phyloP scores from a whole-genome alignment of 2,113 vertebrate genomes.

The Lagenorhynchus albirostris region DNA sequence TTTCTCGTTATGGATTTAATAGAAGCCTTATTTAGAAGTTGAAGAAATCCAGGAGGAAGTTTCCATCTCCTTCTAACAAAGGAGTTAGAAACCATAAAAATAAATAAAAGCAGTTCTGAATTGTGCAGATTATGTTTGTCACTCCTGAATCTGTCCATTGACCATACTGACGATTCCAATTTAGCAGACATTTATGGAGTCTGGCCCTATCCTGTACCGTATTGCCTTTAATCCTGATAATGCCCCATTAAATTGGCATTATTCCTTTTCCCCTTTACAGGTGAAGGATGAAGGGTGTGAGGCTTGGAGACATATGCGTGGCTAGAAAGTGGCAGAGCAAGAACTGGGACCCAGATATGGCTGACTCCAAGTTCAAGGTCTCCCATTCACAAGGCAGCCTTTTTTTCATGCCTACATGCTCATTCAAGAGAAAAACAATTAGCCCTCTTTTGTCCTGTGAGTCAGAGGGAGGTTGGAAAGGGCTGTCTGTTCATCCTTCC shows the following conservation, averaged over 20 bases:
- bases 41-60: not conserved
- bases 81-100: not conserved
- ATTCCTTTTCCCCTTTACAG: not conserved
- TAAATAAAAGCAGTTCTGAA: not conserved
- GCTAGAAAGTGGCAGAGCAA: not conserved
- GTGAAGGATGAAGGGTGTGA: not conserved
- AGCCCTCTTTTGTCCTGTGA: conserved; percentile 40
- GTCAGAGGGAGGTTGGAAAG: conserved; percentile 37
- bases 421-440: not conserved
- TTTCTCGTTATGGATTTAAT: not conserved
- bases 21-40: not conserved
- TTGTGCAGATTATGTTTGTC: not conserved
- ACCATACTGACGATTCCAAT: not conserved
- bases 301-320: not conserved
- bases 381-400: not conserved
- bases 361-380: not conserved
- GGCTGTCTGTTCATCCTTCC: not conserved
- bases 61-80: not conserved
- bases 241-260: accelerated
- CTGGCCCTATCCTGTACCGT: not conserved
- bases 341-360: not conserved
- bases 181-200: not conserved
- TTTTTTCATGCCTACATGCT: not conserved
- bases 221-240: not conserved
- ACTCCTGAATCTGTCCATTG: too few relatives aligned